Base-by-base conservation (phyloP, 37 sponge, comb jelly and placozoan species). In the Dysidea cf. avara region DNA sequence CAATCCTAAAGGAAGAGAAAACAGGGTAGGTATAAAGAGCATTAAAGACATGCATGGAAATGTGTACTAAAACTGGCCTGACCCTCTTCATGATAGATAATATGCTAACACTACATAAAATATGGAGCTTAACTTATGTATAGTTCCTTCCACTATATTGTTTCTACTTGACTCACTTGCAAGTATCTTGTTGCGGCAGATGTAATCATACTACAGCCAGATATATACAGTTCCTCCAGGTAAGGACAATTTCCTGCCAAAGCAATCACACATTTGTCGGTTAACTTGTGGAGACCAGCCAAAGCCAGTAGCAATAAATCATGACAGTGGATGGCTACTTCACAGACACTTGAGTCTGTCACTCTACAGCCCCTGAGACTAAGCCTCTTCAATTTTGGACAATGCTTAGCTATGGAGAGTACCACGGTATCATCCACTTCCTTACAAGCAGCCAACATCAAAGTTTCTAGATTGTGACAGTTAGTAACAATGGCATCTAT, bases 121-220 rank as follows among this genome's bases (percentile, higher is more conserved):
- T 20, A 18, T 21, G 12, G 12, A 21, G 12, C 13, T 18, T 21
- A 58, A 11, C 11, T 58, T n/a, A 65, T 65, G 62, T 30, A 70
- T 61, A 16, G 24, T 29, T 33, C 60, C 60, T 28, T 36, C 33
- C n/a, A n/a, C n/a, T n/a, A n/a, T n/a, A n/a, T n/a, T n/a, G n/a
- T n/a, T n/a, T n/a, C n/a, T n/a, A n/a, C n/a, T n/a, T n/a, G 21
- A 39, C 69, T 68, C 29, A 87, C 92, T 70, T 66, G 24, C 30
- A 92, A 69, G 53, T 78, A 87, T 1, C 74, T 68, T 24, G 87
- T 52, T 48, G 88, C 88, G 32, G 80, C 80, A 54, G 67, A 61
- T 0, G 92, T 87, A 53, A 92, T 86, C 66, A 74, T 76, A 34
- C 74, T 76, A 79, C 92, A 87, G 26, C 88, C 92, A 6, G 83